Evolutionary conservation across 2,797 vertebrate species (phyloP).

Genomic region (Gila robusta): DNA sequence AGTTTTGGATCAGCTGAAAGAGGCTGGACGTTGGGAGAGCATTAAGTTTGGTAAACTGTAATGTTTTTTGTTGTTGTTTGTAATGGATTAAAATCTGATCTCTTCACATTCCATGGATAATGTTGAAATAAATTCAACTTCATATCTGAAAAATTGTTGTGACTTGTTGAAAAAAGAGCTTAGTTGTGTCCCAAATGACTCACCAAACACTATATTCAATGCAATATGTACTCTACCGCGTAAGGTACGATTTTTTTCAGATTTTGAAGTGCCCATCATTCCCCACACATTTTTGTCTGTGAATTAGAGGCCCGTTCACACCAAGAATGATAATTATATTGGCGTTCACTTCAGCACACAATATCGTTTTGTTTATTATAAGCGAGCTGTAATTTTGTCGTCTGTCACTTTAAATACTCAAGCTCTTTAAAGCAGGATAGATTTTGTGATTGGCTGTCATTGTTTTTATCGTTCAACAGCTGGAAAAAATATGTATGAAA

Average conservation of each 20-base stretch:
- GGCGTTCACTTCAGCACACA: neutral
- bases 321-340: neutral
- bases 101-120: constrained; percentile 71
- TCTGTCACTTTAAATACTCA: neutral
- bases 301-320: neutral
- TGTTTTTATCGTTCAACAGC: neutral
- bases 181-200: neutral
- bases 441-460: neutral
- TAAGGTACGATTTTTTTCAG: neutral
- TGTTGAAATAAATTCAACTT: constrained; percentile 71
- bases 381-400: neutral
- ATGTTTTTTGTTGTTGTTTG: constrained; percentile 48
- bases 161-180: neutral
- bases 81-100: constrained; percentile 42
- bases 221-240: neutral
- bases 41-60: constrained; percentile 2
- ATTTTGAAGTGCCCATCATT: neutral
- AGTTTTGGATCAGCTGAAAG: neutral
- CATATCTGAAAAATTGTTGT: neutral
- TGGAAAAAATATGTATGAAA: neutral
- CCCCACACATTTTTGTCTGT: neutral
- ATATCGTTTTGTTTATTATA: too few relatives aligned
- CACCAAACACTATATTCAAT: neutral
- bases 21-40: neutral
- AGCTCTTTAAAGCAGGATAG: neutral